These are phyloP conservation scores for Campoplex capitator DNA, from an alignment of 2,888 invertebrate genomes.

Conservation along the genomic window DNA sequence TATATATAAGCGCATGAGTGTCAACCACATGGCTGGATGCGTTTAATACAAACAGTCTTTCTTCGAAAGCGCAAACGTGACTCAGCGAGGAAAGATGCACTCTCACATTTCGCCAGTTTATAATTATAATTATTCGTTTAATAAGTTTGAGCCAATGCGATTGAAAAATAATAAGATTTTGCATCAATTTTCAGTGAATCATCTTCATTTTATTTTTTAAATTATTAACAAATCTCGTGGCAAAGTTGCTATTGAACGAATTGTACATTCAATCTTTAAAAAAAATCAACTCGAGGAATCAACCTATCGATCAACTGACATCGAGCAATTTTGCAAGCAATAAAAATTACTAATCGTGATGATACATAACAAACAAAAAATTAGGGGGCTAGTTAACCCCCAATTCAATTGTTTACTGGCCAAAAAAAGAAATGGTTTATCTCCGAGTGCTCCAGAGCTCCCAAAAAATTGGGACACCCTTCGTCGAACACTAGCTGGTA, in stretches of 20 bases:
- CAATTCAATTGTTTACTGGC: background rate
- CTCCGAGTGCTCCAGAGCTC: conserved; percentile 25
- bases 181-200: background rate
- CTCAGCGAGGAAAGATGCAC: conserved; percentile 1
- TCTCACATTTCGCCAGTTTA: conserved; percentile 13
- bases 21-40: conserved; percentile 27
- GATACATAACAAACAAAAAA: background rate
- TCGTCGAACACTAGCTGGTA: conserved; percentile 60
- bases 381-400: background rate
- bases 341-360: background rate
- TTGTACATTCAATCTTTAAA: background rate
- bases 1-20: conserved; percentile 24
- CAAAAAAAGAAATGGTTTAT: background rate
- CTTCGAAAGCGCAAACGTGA: conserved; percentile 8
- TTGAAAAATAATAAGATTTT: background rate
- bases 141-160: background rate
- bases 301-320: background rate
- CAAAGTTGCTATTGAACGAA: background rate
- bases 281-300: background rate
- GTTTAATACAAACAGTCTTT: conserved; percentile 1
- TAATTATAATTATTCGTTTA: background rate
- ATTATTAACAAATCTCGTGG: background rate
- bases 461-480: conserved; percentile 44
- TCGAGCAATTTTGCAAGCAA: background rate
- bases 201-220: background rate